Base-by-base conservation (phyloP, 2,797 vertebrate species). In the Kryptolebias ocellatus region DNA sequence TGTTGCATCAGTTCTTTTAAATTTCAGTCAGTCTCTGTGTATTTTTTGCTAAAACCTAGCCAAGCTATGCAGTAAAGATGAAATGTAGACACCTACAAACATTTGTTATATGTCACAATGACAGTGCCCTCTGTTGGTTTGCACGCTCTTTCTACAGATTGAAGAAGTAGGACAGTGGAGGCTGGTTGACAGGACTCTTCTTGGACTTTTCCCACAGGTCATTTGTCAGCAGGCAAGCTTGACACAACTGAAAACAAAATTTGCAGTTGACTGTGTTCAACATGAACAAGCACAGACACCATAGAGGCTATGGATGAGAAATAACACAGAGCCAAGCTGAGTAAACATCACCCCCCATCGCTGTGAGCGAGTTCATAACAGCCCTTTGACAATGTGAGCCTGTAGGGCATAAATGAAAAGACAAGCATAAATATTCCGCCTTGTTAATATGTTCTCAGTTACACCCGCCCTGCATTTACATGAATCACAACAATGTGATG, bases 291-390 rank as follows among this genome's bases (percentile, higher is more conserved):
- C 83, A 54, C 9, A 45, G 62, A 64, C 79, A 81, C 81, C 70
- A 42, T 31, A 52, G 83, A 83, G 81, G 76, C 72, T 64, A 58
- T 49, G 76, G 64, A 79, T 81, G 80, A 87, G 79, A 80, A 90
- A 87, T 86, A 86, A 89, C 64, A 84, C 80, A 72, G 72, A 86
- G 78, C 39, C 51, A 62, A 85, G 82, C 73, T 74, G 89, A 77
- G 85, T 87, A 90, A 90, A 90, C 84, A 90, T n/a, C 70, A 85
- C 81, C 85, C 84, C 73, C 70, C 28, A 34, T 80, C 44, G 67
- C 81, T 84, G 85, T 80, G 83, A 86, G 83, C 86, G 83, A 78
- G 81, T 80, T 82, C 78, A 51, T 53, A 72, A 81, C 76, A 70
- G 76, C 85, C 85, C 77, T 81, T 80, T 85, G 86, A 88, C 88